Evolutionary conservation across 2,888 invertebrate species (phyloP).

Genomic region (Lepidochitona cinerea): DNA sequence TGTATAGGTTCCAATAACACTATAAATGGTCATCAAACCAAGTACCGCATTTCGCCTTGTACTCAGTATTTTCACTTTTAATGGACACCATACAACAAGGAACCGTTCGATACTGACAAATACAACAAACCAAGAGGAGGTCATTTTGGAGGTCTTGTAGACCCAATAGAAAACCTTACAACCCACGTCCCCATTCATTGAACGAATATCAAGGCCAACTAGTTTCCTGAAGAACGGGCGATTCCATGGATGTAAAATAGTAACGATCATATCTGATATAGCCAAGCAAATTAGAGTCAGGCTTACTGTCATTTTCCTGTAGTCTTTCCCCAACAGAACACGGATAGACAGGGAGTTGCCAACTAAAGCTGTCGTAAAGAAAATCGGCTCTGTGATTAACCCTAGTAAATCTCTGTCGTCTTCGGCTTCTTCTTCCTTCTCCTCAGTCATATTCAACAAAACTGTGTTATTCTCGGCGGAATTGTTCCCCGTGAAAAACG

Average conservation of each 20-base stretch:
- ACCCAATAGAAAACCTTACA: conserved; percentile 47
- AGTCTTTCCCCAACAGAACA: conserved; percentile 36
- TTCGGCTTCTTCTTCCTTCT: neutral
- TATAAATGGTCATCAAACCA: conserved; percentile 30
- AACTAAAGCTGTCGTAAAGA: conserved; percentile 35
- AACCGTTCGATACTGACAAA: conserved; percentile 46
- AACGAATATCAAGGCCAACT: conserved; percentile 38
- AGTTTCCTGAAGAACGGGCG: conserved; percentile 35
- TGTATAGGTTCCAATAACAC: conserved; percentile 30
- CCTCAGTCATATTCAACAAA: no score
- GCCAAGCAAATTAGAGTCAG: conserved; percentile 41
- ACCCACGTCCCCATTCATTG: conserved; percentile 28
- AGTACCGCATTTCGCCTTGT: conserved; percentile 30
- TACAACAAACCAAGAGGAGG: conserved; percentile 51
- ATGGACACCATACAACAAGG: conserved; percentile 45
- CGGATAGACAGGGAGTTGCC: conserved; percentile 42
- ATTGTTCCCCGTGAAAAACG: no score
- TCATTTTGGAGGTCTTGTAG: conserved; percentile 43
- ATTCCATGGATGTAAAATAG: conserved; percentile 45
- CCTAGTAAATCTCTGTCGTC: conserved; percentile 11
- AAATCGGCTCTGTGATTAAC: conserved; percentile 32
- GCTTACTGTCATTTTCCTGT: conserved; percentile 33
- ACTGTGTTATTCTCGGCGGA: no score
- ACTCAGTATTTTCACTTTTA: conserved; percentile 37
- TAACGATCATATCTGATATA: conserved; percentile 39